These are phyloP conservation scores for Carcinoscorpius rotundicauda DNA, from an alignment of 1,140 invertebrate species.

Conservation along the genomic window DNA sequence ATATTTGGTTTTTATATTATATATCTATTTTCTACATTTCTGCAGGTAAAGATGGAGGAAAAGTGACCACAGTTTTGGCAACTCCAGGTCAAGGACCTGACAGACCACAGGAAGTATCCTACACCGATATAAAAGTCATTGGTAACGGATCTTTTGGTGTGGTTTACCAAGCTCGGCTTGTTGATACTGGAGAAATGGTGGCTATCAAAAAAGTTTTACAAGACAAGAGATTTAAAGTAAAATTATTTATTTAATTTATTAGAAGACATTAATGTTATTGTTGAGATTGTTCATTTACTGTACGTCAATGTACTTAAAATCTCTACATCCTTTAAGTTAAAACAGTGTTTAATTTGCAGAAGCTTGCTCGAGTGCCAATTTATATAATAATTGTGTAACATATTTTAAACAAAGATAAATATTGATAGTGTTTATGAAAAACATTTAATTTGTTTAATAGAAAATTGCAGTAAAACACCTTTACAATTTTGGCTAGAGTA, in stretches of 20 bases:
- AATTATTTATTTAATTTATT: no score
- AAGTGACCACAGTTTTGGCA: conserved; percentile 87
- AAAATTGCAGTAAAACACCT: no score
- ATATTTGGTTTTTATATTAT: no score
- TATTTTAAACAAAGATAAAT: no score
- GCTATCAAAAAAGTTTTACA: conserved; percentile 99
- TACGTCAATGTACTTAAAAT: background rate
- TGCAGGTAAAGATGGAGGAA: conserved; percentile 36
- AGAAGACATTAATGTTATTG: no score
- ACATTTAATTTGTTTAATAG: no score
- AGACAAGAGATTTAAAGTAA: conserved; percentile 25
- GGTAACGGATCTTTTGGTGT: conserved; percentile 99
- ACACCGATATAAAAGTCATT: conserved; percentile 95
- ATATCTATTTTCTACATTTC: conserved; percentile 1
- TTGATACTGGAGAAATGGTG: conserved; percentile 88
- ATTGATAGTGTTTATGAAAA: no score
- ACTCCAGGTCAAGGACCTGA: conserved; percentile 88
- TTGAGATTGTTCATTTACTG: no score
- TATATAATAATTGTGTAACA: no score
- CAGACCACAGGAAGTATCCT: conserved; percentile 87
- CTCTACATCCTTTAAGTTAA: background rate
- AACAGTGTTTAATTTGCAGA: background rate
- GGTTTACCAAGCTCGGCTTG: conserved; percentile 95
- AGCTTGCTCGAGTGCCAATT: background rate
- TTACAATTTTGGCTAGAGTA: no score